A percentile compares a stretch with the other conserved stretches of the same genome.
phyloP scores from a whole-genome alignment of 2,113 vertebrate genomes.

The Campylomormyrus numenius region DNA sequence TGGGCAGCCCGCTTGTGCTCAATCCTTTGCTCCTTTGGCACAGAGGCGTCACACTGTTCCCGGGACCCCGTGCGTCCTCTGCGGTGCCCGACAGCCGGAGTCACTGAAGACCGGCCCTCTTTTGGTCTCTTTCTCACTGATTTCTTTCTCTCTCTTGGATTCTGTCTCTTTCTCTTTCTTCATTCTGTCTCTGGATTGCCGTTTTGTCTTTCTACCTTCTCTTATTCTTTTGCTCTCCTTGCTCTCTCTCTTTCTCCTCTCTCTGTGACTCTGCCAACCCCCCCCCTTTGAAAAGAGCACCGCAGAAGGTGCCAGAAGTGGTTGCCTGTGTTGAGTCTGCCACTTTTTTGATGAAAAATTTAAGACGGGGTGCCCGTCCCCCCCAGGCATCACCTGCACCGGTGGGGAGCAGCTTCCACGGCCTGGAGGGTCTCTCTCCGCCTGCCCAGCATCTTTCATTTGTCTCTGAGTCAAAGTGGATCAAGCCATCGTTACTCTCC shows the following conservation, averaged over 20 bases:
- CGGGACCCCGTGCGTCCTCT: not conserved
- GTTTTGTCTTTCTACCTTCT: not conserved
- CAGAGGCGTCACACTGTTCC: not conserved
- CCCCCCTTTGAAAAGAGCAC: not conserved
- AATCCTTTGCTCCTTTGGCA: not conserved
- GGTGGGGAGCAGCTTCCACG: not conserved
- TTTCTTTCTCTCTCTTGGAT: not conserved
- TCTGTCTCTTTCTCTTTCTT: not conserved
- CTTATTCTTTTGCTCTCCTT: not conserved
- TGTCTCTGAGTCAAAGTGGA: not conserved
- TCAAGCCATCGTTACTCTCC: not conserved
- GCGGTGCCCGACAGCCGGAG: not conserved
- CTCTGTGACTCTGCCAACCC: not conserved
- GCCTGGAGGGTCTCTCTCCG: not conserved
- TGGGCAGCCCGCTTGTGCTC: not conserved
- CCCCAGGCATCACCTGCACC: not conserved
- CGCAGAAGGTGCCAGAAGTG: not conserved
- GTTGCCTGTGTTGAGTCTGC: not conserved
- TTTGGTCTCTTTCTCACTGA: not conserved
- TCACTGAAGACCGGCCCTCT: not conserved
- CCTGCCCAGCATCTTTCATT: not conserved
- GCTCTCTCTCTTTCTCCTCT: not conserved
- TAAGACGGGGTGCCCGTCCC: not conserved
- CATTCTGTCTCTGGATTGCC: not conserved
- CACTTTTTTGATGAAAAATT: not conserved